Evolutionary conservation across 2,888 invertebrate genomes (phyloP), one percentile per base, ranked within the genome.

Genomic region (Malthinus flaveolus): DNA sequence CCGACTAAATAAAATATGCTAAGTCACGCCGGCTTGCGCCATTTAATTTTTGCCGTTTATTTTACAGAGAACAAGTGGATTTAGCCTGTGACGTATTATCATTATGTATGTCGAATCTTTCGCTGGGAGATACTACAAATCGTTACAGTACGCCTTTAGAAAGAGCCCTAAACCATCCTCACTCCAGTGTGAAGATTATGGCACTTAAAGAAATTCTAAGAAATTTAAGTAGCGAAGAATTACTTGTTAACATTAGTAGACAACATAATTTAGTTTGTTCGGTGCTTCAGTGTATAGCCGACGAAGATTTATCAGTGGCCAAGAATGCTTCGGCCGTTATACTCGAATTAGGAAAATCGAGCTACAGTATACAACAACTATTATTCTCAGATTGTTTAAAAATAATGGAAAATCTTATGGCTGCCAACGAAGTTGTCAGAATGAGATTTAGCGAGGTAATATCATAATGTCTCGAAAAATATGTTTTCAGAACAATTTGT

Each of bases 401-500:
- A 13, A 80, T 82, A 65, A 80, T 88, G 70, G 81, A 82, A 59
- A 82, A 83, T 63, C 80, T 85, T 8, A 77, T 89, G 68, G 74
- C 81, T 10, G 79, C 79, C 60, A 84, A 79, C 69, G 87, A 85
- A 64, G 82, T 83, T 49, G 78, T 85, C 51, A 83, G 86, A 66
- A 87, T 89, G 71, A 83, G 91, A 72, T 83, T 87, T 50, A 88
- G 87, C 78, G 89, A 90, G 81, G 86, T 61, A 33, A 44, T 11
- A 13, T 31, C 23, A 12, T 34, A n/a, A 7, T 11, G 11, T 35
- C 3, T 12, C 4, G 1, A 12, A 4, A 4, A 45, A 10, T 10
- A 4, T 35, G 9, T 10, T 35, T 35, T 35, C 9, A 35, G 7
- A 7, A 50, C 11, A 8, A 9, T 32, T 59, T 48, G 47, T 74